Conservation (phyloP, 2,888 invertebrate species). For the Phengaris alcon region DNA sequence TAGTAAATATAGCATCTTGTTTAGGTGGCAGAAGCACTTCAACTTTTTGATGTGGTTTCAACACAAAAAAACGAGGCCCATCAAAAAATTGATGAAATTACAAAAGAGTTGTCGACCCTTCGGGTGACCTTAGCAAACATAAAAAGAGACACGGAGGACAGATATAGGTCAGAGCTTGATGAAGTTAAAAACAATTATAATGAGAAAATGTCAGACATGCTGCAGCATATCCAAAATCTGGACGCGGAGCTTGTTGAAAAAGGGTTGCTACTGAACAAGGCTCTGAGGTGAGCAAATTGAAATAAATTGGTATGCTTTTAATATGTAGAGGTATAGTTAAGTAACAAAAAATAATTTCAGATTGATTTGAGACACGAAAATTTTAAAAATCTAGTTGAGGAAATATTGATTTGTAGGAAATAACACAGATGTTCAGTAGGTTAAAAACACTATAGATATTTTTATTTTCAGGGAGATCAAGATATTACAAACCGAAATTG, state of each 20-base stretch:
- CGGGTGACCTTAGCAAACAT: slow-evolving; percentile 74
- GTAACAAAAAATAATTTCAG: background rate
- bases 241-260: slow-evolving; percentile 80
- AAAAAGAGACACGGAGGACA: slow-evolving; percentile 76
- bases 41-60: slow-evolving; percentile 64
- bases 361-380: too few species aligned
- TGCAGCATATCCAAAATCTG: slow-evolving; percentile 76
- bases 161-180: slow-evolving; percentile 79
- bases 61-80: slow-evolving; percentile 61
- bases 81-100: slow-evolving; percentile 54
- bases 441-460: too few species aligned
- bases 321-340: background rate
- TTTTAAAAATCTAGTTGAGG: background rate
- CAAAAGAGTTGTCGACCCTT: slow-evolving; percentile 76
- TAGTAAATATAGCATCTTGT: slow-evolving; percentile 21
- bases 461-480: slow-evolving; percentile 66
- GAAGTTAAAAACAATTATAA: slow-evolving; percentile 78
- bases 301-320: background rate
- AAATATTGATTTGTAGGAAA: too few species aligned
- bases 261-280: slow-evolving; percentile 73
- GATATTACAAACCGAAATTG: slow-evolving; percentile 72
- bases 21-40: slow-evolving; percentile 71
- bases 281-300: slow-evolving; percentile 51
- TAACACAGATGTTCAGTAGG: too few species aligned
- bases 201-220: slow-evolving; percentile 78